Evolutionary conservation across 35 echinoderm and acorn worm genomes (phyloP), one percentile per base, ranked within the genome.

Genomic region (Ptychodera flava): DNA sequence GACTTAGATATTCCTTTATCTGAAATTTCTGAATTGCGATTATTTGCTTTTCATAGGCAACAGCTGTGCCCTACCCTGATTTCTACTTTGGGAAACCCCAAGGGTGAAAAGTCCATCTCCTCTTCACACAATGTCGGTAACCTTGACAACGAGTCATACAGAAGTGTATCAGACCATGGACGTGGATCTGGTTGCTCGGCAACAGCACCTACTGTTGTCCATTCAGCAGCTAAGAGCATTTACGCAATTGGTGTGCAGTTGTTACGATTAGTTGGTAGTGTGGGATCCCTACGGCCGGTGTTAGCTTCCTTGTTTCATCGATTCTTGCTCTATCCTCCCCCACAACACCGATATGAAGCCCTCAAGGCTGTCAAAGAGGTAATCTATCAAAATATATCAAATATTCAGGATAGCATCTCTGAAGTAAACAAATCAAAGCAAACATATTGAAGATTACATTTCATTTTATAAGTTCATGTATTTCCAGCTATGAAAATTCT

Each of bases 341-440:
- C 96, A 28, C 81, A 78, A 27, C 96, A 99, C 64, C 86, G 96
- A 76, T 90, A 94, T 79, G 96, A 99, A 84, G 96, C 96, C 30
- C 85, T 99, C 28, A 99, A 99, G 79, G 90, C 94, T 33, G 78
- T 99, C 34, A 93, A 94, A 85, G 96, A 99, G 90, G 96, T 97
- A 84, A 77, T 82, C 27, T 38, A 28, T 34, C 30, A 30, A 37
- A n/a, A n/a, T n/a, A n/a, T n/a, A n/a, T n/a, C n/a, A n/a, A n/a
- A n/a, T n/a, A n/a, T n/a, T n/a, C n/a, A n/a, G n/a, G n/a, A n/a
- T n/a, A n/a, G n/a, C n/a, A n/a, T n/a, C n/a, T n/a, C n/a, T n/a
- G n/a, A n/a, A n/a, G n/a, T n/a, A n/a, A n/a, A n/a, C n/a, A n/a
- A n/a, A n/a, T n/a, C n/a, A n/a, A n/a, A n/a, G n/a, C n/a, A n/a